phyloP scores from a whole-genome alignment of 2,113 vertebrate species.

The Notothenia rossii region DNA sequence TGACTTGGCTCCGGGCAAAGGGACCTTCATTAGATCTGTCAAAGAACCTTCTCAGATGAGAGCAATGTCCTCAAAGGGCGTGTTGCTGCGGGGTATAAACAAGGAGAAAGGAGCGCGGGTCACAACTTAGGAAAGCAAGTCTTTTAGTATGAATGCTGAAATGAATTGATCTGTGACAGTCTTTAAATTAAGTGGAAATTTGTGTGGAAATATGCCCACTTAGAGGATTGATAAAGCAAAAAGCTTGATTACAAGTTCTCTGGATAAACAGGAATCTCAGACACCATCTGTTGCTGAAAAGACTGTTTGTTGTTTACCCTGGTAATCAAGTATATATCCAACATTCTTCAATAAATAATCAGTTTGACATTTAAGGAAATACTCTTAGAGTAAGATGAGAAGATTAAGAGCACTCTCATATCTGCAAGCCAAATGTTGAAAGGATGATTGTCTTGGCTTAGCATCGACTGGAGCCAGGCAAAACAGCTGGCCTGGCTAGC shows the following conservation, averaged over 20 bases:
- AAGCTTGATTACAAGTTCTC: slow-evolving; percentile 49
- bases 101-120: slow-evolving; percentile 6
- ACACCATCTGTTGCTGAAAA: slow-evolving; percentile 23
- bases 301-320: slow-evolving; percentile 22
- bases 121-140: slow-evolving; percentile 28
- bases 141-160: slow-evolving; percentile 11
- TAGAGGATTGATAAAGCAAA: slow-evolving; percentile 12
- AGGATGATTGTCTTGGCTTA: neutral
- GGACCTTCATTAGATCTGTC: slow-evolving; percentile 56
- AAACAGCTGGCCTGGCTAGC: neutral
- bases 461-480: neutral
- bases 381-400: neutral
- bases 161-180: slow-evolving; percentile 29
- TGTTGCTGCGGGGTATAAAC: slow-evolving; percentile 8
- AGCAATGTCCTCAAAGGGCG: slow-evolving; percentile 18
- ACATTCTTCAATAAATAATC: neutral
- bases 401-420: neutral
- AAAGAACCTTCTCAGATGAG: slow-evolving; percentile 33
- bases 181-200: slow-evolving; percentile 32
- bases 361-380: neutral
- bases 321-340: neutral
- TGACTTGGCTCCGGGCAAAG: slow-evolving; percentile 43
- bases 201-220: slow-evolving; percentile 27
- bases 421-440: neutral
- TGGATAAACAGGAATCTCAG: slow-evolving; percentile 1